Evolutionary conservation across 2,113 vertebrate species (phyloP), one percentile per base, ranked within the genome.

Genomic region (Oncorhynchus nerka): DNA sequence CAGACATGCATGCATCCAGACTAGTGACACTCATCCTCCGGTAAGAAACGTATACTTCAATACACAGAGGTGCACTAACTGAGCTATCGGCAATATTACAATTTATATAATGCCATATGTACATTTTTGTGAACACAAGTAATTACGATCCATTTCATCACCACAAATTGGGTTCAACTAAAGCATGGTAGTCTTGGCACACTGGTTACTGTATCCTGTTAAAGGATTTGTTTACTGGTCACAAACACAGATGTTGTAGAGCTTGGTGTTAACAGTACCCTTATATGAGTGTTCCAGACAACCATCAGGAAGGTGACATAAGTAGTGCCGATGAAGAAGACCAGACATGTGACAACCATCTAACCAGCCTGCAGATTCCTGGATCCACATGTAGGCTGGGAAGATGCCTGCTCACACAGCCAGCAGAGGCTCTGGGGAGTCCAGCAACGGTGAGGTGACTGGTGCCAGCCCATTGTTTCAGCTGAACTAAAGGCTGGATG

Each of bases 311-410:
- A 45, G 39, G 9, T 45, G 39, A 45, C 39, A 45, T 24, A 48
- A 74, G 69, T 28, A 62, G 68, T n/a, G 48, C 19, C 0, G 89
- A 74, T 49, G 94, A 91, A 85, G 85, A 89, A 83, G 88, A 90
- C 93, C 92, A 89, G 94, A 92, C 92, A 92, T 93, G 93, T 94
- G 95, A 97, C 96, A 97, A 97, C 96, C 96, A 97, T 97, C 96
- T 96, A 96, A 97, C 96, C 96, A 97, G 95, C 95, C 96, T 97
- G 96, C 96, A 97, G 95, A 97, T 95, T 94, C 94, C 89, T 86
- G 93, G 94, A 96, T 96, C 96, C 93, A 96, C 96, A 89, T 97
- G 96, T 95, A 97, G 95, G 94, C 96, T 97, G 94, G 95, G 90
- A 95, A 97, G 95, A 97, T 97, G 96, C 94, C 95, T 96, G 95